A percentile compares a stretch with the other conserved stretches of the same genome.
Evolutionary conservation across 2,888 invertebrate genomes (phyloP).

Genomic region (Watsonalla cultraria): DNA sequence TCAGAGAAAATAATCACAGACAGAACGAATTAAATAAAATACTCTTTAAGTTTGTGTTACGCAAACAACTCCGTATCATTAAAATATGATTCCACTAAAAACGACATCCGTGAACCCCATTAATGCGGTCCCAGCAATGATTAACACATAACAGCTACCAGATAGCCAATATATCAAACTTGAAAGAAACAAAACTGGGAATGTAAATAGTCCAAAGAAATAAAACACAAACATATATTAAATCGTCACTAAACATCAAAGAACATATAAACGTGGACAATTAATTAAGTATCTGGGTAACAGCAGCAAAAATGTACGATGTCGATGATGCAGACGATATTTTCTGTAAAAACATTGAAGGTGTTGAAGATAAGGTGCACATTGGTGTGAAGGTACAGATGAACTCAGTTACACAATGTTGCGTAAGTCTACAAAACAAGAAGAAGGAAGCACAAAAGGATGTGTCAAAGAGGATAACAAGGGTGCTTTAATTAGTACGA

Average conservation of each 20-base stretch:
- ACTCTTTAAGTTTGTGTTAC: background rate
- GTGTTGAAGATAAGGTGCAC: constrained; percentile 12
- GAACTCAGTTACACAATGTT: constrained; percentile 31
- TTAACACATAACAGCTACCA: background rate
- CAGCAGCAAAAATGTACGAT: constrained; percentile 11
- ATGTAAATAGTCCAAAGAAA: constrained; percentile 4
- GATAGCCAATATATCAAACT: constrained; percentile 8
- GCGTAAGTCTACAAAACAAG: constrained; percentile 35
- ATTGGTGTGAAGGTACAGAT: constrained; percentile 16
- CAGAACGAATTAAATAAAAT: too few relatives aligned
- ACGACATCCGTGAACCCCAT: background rate
- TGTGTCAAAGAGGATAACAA: constrained; percentile 33
- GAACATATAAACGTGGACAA: constrained; percentile 22
- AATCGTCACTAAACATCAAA: constrained; percentile 27
- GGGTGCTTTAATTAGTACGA: constrained; percentile 9
- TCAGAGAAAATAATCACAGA: too few relatives aligned
- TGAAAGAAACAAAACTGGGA: constrained; percentile 1
- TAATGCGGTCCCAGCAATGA: background rate
- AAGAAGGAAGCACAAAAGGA: constrained; percentile 27
- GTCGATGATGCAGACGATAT: constrained; percentile 9
- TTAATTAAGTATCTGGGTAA: constrained; percentile 36
- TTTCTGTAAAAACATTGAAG: background rate
- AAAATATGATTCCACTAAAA: background rate
- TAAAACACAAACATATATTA: constrained; percentile 18
- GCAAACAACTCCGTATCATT: background rate